A percentile compares a stretch with the other conserved stretches of the same genome.
Conservation (phyloP, 2,113 vertebrate species). For the Neomonachus schauinslandi region DNA sequence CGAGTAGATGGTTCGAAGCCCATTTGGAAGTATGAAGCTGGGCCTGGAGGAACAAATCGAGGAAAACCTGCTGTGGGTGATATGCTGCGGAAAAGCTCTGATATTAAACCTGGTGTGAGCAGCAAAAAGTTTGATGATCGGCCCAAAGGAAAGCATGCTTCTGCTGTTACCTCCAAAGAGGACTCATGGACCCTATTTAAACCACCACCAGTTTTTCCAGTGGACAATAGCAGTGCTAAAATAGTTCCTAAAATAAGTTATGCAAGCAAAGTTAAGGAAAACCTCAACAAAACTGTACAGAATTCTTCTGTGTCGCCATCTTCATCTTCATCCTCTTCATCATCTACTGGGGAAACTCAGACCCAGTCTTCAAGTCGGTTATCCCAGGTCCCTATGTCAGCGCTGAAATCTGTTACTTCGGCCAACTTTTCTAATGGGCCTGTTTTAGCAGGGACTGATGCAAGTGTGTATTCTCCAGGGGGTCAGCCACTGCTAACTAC, state of each 20-base stretch:
- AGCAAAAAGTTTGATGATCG: constrained; percentile 96
- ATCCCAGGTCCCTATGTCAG: constrained; percentile 98
- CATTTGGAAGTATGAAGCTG: constrained; percentile 90
- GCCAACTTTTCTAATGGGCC: constrained; percentile 97
- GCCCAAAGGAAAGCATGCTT: constrained; percentile 93
- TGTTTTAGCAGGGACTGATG: constrained; percentile 91
- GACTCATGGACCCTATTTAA: constrained; percentile 99
- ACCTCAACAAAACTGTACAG: constrained; percentile 98
- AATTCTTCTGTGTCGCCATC: constrained; percentile 83
- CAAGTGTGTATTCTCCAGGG: constrained; percentile 87
- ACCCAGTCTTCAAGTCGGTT: constrained; percentile 91
- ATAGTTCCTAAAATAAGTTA: constrained; percentile 99
- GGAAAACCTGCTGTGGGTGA: constrained; percentile 88
- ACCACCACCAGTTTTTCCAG: constrained; percentile 98
- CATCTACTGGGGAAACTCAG: constrained; percentile 88
- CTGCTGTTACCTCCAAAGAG: constrained; percentile 92
- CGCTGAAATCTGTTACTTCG: constrained; percentile 98
- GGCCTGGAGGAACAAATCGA: constrained; percentile 84
- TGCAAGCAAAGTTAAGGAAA: constrained; percentile 99
- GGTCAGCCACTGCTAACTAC: constrained; percentile 91
- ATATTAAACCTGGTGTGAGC: constrained; percentile 91
- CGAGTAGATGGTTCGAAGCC: constrained; percentile 88
- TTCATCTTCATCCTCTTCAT: constrained; percentile 84
- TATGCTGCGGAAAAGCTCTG: constrained; percentile 92
- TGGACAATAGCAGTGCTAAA: constrained; percentile 99